Percentiles rank a stretch among this genome's conserved stretches.
phyloP scores from a whole-genome alignment of 2,113 vertebrate genomes.

The Actenoides hombroni region DNA sequence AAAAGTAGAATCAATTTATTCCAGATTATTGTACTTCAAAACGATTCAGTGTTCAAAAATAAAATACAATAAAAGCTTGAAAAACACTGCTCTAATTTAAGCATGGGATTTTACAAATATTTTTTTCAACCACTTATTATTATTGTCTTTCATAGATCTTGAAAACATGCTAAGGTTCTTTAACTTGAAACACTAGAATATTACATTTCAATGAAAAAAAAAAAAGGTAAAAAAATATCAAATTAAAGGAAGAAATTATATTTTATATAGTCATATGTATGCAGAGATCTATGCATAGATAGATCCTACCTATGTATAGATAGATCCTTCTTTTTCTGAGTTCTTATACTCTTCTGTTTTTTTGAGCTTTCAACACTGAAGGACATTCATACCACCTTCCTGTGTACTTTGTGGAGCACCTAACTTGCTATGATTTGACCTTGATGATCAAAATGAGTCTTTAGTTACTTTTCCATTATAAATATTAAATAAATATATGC shows the following conservation, averaged over 20 bases:
- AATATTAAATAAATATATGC: background rate
- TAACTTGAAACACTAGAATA: background rate
- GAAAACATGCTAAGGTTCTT: background rate
- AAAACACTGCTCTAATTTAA: background rate
- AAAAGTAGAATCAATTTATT: background rate
- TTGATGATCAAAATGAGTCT: background rate
- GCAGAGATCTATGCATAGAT: too few species aligned
- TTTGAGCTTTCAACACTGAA: background rate
- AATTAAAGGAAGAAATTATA: background rate
- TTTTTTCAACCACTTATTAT: background rate
- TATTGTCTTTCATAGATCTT: background rate
- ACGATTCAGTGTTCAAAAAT: background rate
- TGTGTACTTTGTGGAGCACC: background rate
- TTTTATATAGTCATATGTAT: background rate
- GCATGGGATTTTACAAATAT: background rate
- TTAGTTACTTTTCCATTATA: background rate
- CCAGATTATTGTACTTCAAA: background rate
- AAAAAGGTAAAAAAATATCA: background rate
- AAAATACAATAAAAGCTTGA: background rate
- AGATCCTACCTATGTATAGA: background rate
- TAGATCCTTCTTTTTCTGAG: background rate
- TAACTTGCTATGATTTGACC: background rate
- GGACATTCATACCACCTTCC: background rate
- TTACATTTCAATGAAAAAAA: background rate
- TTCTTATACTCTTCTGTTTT: background rate